These are phyloP conservation scores for Heliornis fulica DNA, from an alignment of 2,113 vertebrate genomes.

Conservation along the genomic window DNA sequence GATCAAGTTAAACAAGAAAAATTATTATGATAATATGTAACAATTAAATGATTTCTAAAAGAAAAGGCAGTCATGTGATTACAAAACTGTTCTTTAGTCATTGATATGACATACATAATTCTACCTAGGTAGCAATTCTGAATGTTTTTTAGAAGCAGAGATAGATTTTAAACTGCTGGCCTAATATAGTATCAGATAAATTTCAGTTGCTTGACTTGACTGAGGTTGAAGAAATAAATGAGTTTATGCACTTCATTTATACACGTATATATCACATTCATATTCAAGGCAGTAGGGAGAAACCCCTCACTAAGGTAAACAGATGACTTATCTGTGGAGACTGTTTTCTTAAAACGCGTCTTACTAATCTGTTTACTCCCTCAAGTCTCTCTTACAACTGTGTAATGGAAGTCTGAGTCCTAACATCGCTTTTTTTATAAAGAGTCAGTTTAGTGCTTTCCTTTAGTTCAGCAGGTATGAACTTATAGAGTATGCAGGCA, in stretches of 20 bases:
- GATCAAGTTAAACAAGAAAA: background rate
- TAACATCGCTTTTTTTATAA: slow-evolving; percentile 2
- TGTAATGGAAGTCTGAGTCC: background rate
- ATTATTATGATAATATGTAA: background rate
- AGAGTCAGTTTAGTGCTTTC: slow-evolving; percentile 9
- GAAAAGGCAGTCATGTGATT: background rate
- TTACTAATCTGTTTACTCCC: background rate
- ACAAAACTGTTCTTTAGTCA: background rate
- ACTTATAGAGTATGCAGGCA: slow-evolving; percentile 47
- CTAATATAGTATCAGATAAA: slow-evolving; percentile 9
- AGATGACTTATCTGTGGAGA: background rate
- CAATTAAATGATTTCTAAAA: background rate
- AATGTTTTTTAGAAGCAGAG: background rate
- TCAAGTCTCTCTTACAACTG: background rate
- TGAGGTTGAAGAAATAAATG: background rate
- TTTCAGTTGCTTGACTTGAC: slow-evolving; percentile 9
- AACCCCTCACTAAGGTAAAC: slow-evolving; percentile 5
- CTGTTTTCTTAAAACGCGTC: slow-evolving; percentile 14
- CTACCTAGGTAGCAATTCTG: background rate
- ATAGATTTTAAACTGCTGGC: background rate
- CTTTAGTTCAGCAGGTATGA: slow-evolving; percentile 24
- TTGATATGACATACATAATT: background rate
- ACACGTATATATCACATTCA: background rate
- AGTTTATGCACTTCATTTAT: background rate
- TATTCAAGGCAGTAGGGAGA: background rate